Conservation (phyloP, 1,140 invertebrate genomes). For the Nixonia krombeini region DNA sequence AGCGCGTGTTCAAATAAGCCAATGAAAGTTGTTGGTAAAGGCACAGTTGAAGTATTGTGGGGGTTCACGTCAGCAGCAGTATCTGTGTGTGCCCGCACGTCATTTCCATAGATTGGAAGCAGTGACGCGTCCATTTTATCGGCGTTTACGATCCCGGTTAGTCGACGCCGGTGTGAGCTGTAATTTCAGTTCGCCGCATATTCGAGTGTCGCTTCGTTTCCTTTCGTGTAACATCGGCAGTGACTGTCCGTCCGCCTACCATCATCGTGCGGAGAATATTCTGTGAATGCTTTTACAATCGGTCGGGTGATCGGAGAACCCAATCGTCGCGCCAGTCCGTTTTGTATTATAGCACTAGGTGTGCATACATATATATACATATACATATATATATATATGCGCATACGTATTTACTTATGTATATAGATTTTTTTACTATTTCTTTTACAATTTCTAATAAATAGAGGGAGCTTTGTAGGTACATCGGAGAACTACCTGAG, state of each 20-base stretch:
- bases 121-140: conserved; percentile 59
- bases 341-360: conserved; percentile 27
- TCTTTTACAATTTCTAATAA: neutral
- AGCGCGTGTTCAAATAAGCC: conserved; percentile 43
- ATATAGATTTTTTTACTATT: neutral
- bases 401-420: neutral
- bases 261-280: too few relatives aligned
- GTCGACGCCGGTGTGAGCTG: conserved; percentile 60
- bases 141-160: conserved; percentile 51
- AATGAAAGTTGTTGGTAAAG: conserved; percentile 3
- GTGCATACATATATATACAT: conserved; percentile 15
- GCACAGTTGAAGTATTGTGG: conserved; percentile 37
- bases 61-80: conserved; percentile 39
- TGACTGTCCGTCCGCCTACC: conserved; percentile 54
- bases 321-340: conserved; percentile 5
- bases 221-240: conserved; percentile 41
- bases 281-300: neutral
- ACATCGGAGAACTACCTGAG: too few relatives aligned
- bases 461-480: neutral
- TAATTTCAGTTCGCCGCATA: conserved; percentile 54
- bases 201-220: conserved; percentile 29
- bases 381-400: too few relatives aligned
- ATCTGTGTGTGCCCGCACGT: too few relatives aligned
- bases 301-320: conserved; percentile 32
- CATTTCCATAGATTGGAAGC: conserved; percentile 6